Base-by-base conservation (phyloP, 2,888 invertebrate species). In the Candidula unifasciata region DNA sequence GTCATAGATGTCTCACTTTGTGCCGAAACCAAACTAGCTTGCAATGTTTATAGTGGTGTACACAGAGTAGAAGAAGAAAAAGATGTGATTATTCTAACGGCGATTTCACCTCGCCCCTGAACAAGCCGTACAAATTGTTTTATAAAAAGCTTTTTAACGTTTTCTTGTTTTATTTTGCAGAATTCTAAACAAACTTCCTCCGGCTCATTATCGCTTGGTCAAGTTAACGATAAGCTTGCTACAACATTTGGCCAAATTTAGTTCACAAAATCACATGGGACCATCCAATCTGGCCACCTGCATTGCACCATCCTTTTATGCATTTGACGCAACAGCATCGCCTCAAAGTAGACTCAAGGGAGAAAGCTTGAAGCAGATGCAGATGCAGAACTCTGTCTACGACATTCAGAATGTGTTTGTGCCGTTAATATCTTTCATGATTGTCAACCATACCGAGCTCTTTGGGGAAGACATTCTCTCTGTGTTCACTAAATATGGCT, bases 241-340 rank as follows among this genome's bases (percentile, higher is more conserved):
- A 83, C 96, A 96, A 94, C 96, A 96, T 90, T 96, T 97, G 87
- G 96, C 96, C 77, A 96, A 96, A 93, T 95, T 96, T 90, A 95
- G 96, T 87, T 89, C 89, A 5, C 91, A 96, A 87, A 97, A 97
- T 92, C 95, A 97, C 86, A 98, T 98, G 97, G 96, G 96, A 80
- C 96, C 97, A 8, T 96, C 96, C 92, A 97, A 97, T 93, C 95
- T 98, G 90, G 97, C 97, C 54, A 96, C 97, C 37, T 98, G 97
- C 92, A 96, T 97, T 76, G 97, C 97, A 0, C 97, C 97, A 13
- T 96, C 96, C 89, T 95, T 97, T 52, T 85, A 69, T 52, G 33
- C 83, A 35, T 68, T n/a, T 37, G 54, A 33, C 27, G 37, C n/a
- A n/a, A 35, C 33, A n/a, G 44, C 44, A 18, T 24, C 30, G 0